A percentile compares a stretch with the other conserved stretches of the same genome.
phyloP scores from a whole-genome alignment of 2,888 invertebrate species.

The Drosophila borborema region DNA sequence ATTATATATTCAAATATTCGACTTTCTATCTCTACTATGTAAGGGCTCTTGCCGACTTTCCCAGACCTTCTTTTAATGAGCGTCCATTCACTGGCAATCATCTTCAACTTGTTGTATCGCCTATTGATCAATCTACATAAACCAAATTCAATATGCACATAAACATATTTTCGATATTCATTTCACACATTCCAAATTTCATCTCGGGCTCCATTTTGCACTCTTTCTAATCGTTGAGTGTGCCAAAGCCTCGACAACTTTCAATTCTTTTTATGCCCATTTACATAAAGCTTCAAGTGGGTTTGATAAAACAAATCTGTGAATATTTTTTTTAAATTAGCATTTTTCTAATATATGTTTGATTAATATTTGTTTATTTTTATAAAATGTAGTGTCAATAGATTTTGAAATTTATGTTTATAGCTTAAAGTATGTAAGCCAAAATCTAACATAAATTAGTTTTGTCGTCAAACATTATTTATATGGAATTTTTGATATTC shows the following conservation, averaged over 20 bases:
- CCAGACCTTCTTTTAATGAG: slow-evolving; percentile 14
- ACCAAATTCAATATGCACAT: slow-evolving; percentile 22
- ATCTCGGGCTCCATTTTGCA: slow-evolving; percentile 30
- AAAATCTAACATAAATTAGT: too few species aligned
- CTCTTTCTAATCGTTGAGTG: slow-evolving; percentile 41
- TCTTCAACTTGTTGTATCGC: neutral
- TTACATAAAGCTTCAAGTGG: slow-evolving; percentile 33
- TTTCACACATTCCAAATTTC: slow-evolving; percentile 37
- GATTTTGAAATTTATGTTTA: neutral
- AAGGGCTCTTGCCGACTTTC: neutral
- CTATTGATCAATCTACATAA: slow-evolving; percentile 25
- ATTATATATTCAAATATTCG: neutral
- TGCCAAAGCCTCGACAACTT: slow-evolving; percentile 59
- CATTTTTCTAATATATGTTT: neutral
- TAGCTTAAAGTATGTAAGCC: neutral
- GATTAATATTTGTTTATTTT: neutral
- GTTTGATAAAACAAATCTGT: neutral
- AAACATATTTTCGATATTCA: slow-evolving; percentile 36
- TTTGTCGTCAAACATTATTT: too few species aligned
- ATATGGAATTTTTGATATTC: too few species aligned
- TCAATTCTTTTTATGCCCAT: slow-evolving; percentile 56
- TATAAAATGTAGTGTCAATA: neutral
- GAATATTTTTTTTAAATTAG: neutral
- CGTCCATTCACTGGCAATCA: slow-evolving; percentile 34
- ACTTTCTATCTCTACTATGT: slow-evolving; percentile 18